Conservation (phyloP, 2,888 invertebrate genomes). For the Reticulitermes lucifugus region DNA sequence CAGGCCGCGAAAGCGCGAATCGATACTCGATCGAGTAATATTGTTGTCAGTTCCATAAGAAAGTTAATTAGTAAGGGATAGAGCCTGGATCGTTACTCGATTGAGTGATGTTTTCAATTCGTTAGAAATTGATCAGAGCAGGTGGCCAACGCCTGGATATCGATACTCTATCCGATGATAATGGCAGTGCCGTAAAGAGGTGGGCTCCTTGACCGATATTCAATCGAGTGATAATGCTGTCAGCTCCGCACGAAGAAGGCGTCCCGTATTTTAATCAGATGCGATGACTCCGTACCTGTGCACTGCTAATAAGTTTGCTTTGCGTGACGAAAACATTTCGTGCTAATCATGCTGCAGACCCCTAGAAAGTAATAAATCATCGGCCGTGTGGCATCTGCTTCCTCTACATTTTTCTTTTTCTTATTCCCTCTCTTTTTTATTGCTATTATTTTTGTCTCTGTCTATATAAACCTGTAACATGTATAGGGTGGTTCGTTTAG, state of each 20-base stretch:
- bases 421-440: constrained; percentile 37
- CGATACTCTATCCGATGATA: background rate
- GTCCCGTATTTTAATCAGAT: constrained; percentile 12
- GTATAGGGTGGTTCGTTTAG: constrained; percentile 13
- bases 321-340: constrained; percentile 48
- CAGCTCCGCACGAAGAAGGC: background rate
- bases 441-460: constrained; percentile 42
- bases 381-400: constrained; percentile 50
- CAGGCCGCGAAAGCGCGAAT: no score
- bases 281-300: background rate
- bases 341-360: constrained; percentile 50
- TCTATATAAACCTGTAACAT: constrained; percentile 18
- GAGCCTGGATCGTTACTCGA: no score
- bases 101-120: no score
- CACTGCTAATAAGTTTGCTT: constrained; percentile 46
- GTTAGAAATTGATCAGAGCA: no score
- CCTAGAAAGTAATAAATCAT: constrained; percentile 50
- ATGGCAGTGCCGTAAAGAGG: background rate
- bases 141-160: no score
- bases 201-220: no score
- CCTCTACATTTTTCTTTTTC: constrained; percentile 46
- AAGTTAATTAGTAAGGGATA: no score
- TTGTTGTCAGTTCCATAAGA: no score
- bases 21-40: no score
- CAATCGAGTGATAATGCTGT: background rate